phyloP scores from a whole-genome alignment of 2,113 vertebrate species.

The Narcine bancroftii region DNA sequence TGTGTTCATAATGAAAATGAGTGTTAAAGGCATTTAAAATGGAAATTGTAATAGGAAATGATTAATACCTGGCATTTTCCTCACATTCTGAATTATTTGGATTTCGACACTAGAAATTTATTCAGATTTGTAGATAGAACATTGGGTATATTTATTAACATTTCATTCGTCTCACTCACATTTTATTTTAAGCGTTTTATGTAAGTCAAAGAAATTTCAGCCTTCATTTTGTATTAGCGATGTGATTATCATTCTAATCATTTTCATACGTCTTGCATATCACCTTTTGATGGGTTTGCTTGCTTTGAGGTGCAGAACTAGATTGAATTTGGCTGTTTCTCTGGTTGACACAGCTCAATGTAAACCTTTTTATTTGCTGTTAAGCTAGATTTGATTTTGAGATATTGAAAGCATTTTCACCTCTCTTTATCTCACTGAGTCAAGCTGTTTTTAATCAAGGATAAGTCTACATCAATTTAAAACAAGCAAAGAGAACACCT shows the following conservation, averaged over 20 bases:
- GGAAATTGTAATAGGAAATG: not conserved
- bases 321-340: not conserved
- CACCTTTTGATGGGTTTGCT: not conserved
- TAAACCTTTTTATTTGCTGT: not conserved
- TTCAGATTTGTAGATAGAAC: not conserved
- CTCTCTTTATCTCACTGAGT: not conserved
- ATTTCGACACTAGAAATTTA: not conserved
- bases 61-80: not conserved
- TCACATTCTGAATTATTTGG: not conserved
- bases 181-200: too few relatives aligned
- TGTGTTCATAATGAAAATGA: not conserved
- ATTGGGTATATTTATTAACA: not conserved
- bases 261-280: not conserved
- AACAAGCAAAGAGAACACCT: not conserved
- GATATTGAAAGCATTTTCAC: not conserved
- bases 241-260: not conserved
- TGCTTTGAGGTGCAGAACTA: not conserved
- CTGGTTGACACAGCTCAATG: not conserved
- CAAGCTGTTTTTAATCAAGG: slow-evolving; percentile 11
- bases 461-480: not conserved
- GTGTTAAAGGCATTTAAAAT: not conserved
- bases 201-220: not conserved
- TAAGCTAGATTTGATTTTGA: not conserved
- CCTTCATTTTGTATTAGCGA: not conserved
- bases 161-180: not conserved